These are phyloP conservation scores for Carcina quercana DNA, from an alignment of 2,888 invertebrate genomes.

Conservation along the genomic window DNA sequence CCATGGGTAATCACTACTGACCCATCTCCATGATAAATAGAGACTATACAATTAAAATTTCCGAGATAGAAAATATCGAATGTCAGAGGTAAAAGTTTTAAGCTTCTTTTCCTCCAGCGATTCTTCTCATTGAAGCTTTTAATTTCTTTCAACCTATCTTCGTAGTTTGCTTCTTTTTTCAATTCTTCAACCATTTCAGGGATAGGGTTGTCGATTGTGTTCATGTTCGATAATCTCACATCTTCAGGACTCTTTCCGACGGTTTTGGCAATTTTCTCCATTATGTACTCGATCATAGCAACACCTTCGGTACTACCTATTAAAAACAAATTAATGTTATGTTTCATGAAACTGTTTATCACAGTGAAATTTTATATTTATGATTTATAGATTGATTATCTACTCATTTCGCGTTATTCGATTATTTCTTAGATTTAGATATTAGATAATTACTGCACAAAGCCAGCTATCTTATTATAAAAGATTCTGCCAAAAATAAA, in stretches of 20 bases:
- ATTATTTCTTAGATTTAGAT: too few relatives aligned
- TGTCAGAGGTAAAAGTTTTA: constrained; percentile 75
- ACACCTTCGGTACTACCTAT: constrained; percentile 55
- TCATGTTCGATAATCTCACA: constrained; percentile 63
- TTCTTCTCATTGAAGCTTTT: constrained; percentile 72
- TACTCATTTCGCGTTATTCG: too few relatives aligned
- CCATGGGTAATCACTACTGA: constrained; percentile 77
- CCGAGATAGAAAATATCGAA: constrained; percentile 54
- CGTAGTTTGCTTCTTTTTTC: constrained; percentile 61
- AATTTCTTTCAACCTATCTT: constrained; percentile 49
- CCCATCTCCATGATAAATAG: constrained; percentile 77
- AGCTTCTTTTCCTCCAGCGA: constrained; percentile 81
- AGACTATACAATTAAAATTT: constrained; percentile 63
- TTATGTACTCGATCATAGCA: constrained; percentile 67
- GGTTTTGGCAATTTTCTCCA: constrained; percentile 73
- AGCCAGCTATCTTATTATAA: too few relatives aligned
- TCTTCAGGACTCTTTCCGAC: constrained; percentile 64
- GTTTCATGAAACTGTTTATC: background rate
- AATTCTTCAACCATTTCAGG: constrained; percentile 62
- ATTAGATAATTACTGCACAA: too few relatives aligned
- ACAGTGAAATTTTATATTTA: background rate
- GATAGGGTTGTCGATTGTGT: constrained; percentile 20
- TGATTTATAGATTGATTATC: too few relatives aligned
- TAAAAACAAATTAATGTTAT: too few relatives aligned
- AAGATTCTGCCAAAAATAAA: too few relatives aligned